A percentile compares a stretch with the other conserved stretches of the same genome.
Evolutionary conservation across 2,888 invertebrate species (phyloP).

Genomic region (Eremobia ochroleuca): DNA sequence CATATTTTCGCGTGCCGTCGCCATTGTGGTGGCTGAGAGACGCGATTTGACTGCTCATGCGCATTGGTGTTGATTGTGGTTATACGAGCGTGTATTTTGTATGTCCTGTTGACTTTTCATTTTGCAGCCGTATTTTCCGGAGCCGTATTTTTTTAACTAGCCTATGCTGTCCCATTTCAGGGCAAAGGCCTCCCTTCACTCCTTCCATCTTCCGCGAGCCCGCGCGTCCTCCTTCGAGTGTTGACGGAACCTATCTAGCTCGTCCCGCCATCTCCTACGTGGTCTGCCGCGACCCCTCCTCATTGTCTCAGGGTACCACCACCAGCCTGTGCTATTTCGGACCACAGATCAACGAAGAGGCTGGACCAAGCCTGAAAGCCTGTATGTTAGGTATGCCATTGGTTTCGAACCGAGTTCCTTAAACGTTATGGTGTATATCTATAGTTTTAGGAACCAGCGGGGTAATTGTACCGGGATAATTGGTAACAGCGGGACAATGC

Average conservation of each 20-base stretch:
- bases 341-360: too few species aligned
- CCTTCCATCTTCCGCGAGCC: neutral
- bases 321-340: too few species aligned
- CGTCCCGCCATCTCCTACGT: too few species aligned
- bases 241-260: neutral
- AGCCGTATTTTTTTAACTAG: neutral
- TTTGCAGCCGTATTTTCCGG: neutral
- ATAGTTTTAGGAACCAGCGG: neutral
- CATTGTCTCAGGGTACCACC: too few species aligned
- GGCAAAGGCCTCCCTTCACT: neutral
- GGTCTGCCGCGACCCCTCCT: too few species aligned
- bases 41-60: conserved; percentile 81
- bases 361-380: neutral
- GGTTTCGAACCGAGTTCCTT: neutral
- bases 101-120: neutral
- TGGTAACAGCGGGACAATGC: too few species aligned
- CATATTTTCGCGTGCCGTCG: conserved; percentile 86
- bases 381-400: neutral
- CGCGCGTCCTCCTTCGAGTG: neutral
- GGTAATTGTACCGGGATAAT: too few species aligned
- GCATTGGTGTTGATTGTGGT: conserved; percentile 55
- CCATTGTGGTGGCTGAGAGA: conserved; percentile 80
- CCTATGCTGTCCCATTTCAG: neutral
- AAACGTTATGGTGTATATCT: neutral
- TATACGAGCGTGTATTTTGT: conserved; percentile 44